Evolutionary conservation across 2,888 invertebrate genomes (phyloP), one percentile per base, ranked within the genome.

Genomic region (Pherbina coryleti): DNA sequence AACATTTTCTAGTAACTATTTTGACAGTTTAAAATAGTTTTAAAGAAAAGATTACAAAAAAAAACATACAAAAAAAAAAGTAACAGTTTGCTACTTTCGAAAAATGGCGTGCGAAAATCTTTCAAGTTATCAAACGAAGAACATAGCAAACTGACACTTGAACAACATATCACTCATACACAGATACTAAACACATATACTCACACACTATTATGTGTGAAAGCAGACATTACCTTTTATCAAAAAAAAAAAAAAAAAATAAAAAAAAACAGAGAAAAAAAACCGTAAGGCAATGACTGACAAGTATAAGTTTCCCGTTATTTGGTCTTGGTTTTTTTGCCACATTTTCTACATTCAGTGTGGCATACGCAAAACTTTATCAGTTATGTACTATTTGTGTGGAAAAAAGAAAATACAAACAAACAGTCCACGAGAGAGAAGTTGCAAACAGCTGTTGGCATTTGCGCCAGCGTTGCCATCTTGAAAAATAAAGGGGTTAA

Each of bases 351-450:
- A 19, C n/a, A 22, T 22, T 19, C 72, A 22, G 66, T 74, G 74
- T 66, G 66, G 75, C 66, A 53, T 67, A 75, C 55, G 55, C 55
- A 67, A 53, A 75, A 75, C 67, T 75, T 75, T 67, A 75, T 75
- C 66, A 74, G 74, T 64, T 28, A 7, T 1, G 22, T 34, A 17
- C 51, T 25, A 64, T 75, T 67, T 44, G 5, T 14, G 22, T 34
- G 17, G 31, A 5, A 64, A 66, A n/a, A 28, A 66, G 37, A 66
- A 28, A 55, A 51, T 17, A 4, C 28, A 14, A n/a, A 49, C 34
- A 19, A 7, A 51, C 31, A 60, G 55, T 34, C 17, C 17, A 75
- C 25, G 5, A 14, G 60, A 19, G 34, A 17, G n/a, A n/a, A n/a
- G 14, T 17, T 28, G 5, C 17, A 66, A 75, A 66, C 75, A 75